phyloP scores from a whole-genome alignment of 1,140 invertebrate genomes.

The Agraylea sexmaculata region DNA sequence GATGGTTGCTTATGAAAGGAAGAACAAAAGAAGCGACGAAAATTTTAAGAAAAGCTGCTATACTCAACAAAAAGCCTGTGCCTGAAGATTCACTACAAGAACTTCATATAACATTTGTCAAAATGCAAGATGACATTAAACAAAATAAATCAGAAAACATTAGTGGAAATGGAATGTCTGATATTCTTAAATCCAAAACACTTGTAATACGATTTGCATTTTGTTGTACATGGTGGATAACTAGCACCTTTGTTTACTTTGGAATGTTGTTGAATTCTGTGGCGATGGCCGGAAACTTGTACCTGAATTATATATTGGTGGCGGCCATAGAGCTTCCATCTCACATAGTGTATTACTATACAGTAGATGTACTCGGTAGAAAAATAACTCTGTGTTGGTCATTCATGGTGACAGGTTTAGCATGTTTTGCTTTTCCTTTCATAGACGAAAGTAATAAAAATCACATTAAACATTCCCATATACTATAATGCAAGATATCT shows the following conservation, averaged over 20 bases:
- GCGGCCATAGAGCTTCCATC: slow-evolving; percentile 59
- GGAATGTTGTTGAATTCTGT: slow-evolving; percentile 70
- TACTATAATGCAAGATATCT: too few species aligned
- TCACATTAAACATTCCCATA: too few species aligned
- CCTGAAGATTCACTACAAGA: slow-evolving; percentile 42
- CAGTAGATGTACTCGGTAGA: slow-evolving; percentile 53
- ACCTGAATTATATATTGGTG: slow-evolving; percentile 59
- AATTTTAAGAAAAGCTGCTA: slow-evolving; percentile 49
- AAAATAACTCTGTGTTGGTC: slow-evolving; percentile 44
- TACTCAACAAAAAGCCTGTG: slow-evolving; percentile 52
- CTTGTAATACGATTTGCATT: slow-evolving; percentile 48
- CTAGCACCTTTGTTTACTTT: slow-evolving; percentile 65
- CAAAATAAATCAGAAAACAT: slow-evolving; percentile 13
- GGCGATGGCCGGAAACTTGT: slow-evolving; percentile 57
- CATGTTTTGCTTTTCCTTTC: slow-evolving; percentile 30
- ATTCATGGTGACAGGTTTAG: slow-evolving; percentile 48
- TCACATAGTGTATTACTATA: slow-evolving; percentile 50
- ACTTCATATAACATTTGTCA: slow-evolving; percentile 25
- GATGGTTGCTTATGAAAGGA: slow-evolving; percentile 63
- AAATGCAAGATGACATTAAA: too few species aligned
- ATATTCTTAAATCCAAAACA: slow-evolving; percentile 42
- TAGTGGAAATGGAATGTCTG: slow-evolving; percentile 25
- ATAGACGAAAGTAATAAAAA: slow-evolving; percentile 35
- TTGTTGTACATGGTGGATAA: slow-evolving; percentile 57
- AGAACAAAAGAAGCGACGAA: slow-evolving; percentile 47